Evolutionary conservation across 2,113 vertebrate genomes (phyloP).

Genomic region (Dipodomys stephensi): DNA sequence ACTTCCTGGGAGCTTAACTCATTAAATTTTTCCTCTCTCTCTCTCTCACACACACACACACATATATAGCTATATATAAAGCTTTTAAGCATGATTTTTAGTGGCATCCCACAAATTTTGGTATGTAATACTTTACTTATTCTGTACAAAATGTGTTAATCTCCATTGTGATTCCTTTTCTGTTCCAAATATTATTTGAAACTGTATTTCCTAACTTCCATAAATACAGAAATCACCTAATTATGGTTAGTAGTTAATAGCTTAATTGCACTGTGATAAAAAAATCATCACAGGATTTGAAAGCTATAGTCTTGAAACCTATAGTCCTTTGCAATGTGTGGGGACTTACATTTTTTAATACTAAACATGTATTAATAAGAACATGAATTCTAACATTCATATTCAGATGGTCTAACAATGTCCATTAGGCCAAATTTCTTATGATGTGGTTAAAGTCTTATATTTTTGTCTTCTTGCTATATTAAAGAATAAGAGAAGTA

Average conservation of each 20-base stretch:
- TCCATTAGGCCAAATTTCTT: not conserved
- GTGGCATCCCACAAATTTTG: not conserved
- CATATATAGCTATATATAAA: not conserved
- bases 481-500: not conserved
- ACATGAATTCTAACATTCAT: not conserved
- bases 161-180: not conserved
- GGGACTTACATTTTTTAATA: not conserved
- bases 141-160: not conserved
- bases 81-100: conserved; percentile 17
- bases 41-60: too few species aligned
- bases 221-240: not conserved
- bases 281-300: not conserved
- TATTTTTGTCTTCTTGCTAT: not conserved
- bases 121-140: not conserved
- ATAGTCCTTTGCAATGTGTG: not conserved
- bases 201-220: conserved; percentile 42
- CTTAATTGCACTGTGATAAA: not conserved
- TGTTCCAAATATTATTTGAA: not conserved
- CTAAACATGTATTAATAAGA: not conserved
- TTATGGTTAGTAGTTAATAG: conserved; percentile 39
- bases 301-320: too few species aligned
- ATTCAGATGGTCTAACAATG: not conserved
- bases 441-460: not conserved
- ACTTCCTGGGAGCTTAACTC: not conserved
- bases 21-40: not conserved